phyloP scores from a whole-genome alignment of 2,888 invertebrate genomes.

The Furcula furcula region DNA sequence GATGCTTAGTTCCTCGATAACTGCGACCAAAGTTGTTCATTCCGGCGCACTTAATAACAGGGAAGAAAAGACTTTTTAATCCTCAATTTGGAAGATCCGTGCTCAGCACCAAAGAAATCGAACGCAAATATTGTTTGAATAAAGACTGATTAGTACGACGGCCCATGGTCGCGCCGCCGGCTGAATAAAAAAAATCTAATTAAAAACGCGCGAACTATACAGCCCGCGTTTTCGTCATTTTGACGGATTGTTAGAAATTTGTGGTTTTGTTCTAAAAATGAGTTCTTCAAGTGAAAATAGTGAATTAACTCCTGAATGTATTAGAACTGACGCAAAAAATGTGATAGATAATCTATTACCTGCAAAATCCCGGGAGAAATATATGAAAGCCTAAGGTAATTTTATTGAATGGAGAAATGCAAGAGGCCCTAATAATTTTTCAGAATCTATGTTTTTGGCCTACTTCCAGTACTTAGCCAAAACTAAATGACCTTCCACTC shows the following conservation, averaged over 20 bases:
- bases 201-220: constrained; percentile 1
- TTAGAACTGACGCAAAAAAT: constrained; percentile 35
- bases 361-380: constrained; percentile 5
- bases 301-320: constrained; percentile 26
- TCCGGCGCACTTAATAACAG: not conserved
- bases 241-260: constrained; percentile 8
- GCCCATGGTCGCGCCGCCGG: constrained; percentile 1
- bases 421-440: constrained; percentile 6
- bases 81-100: constrained; percentile 2
- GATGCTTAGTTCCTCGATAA: not conserved
- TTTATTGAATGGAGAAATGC: constrained; percentile 9
- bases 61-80: not conserved
- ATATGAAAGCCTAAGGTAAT: constrained; percentile 5
- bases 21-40: not conserved
- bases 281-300: constrained; percentile 4
- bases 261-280: constrained; percentile 7
- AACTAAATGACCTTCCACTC: constrained; percentile 4
- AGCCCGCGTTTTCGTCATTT: constrained; percentile 2
- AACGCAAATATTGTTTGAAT: constrained; percentile 4
- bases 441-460: constrained; percentile 4
- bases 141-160: constrained; percentile 3
- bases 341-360: constrained; percentile 11
- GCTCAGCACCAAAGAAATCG: constrained; percentile 1
- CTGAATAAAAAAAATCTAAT: constrained; percentile 1
- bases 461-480: constrained; percentile 4